These are phyloP conservation scores for Leuciscus waleckii DNA, from an alignment of 2,797 vertebrate genomes.

Conservation along the genomic window DNA sequence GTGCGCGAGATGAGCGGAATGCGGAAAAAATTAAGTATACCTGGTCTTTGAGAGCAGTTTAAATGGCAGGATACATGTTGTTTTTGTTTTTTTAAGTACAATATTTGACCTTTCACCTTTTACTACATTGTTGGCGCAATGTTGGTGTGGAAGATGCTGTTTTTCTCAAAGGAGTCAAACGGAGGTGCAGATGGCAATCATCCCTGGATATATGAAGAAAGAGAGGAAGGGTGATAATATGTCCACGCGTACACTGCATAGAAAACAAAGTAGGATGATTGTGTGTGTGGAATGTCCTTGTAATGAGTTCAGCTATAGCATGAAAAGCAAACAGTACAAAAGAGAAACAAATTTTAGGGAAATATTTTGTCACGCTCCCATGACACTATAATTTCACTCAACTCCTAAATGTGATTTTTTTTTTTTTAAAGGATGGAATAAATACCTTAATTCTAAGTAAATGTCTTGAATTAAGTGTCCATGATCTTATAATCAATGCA, in stretches of 20 bases:
- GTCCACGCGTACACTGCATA: not conserved
- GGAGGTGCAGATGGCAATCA: not conserved
- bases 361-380: not conserved
- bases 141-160: not conserved
- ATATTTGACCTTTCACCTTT: slow-evolving; percentile 59
- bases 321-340: not conserved
- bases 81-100: slow-evolving; percentile 56
- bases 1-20: not conserved
- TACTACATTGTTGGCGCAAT: slow-evolving; percentile 47
- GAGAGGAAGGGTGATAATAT: not conserved
- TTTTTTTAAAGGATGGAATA: not conserved
- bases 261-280: not conserved
- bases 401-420: not conserved
- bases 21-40: not conserved
- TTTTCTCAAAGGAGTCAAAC: slow-evolving; percentile 9
- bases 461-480: not conserved
- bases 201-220: not conserved
- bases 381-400: not conserved
- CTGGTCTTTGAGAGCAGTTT: not conserved
- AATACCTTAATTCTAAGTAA: not conserved
- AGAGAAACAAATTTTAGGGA: not conserved
- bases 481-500: not conserved
- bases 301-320: not conserved
- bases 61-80: not conserved
- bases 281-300: not conserved